A percentile compares a stretch with the other conserved stretches of the same genome.
phyloP scores from a whole-genome alignment of 1,140 invertebrate genomes.

The Hypothenemus hampei region DNA sequence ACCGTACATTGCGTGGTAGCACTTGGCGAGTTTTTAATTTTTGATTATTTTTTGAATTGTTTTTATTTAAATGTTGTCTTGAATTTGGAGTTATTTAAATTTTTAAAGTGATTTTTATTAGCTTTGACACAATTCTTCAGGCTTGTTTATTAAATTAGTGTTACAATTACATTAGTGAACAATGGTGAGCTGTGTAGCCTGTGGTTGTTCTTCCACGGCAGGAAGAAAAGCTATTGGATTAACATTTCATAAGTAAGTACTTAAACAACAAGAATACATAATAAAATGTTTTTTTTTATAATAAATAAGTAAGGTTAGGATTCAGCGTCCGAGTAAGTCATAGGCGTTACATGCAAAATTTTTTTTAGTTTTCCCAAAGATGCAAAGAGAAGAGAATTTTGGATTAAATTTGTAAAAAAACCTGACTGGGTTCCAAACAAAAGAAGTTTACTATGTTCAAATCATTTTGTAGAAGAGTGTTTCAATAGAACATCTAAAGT shows the following conservation, averaged over 20 bases:
- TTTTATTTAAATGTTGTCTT: too few species aligned
- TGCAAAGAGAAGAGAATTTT: neutral
- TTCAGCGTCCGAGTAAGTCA: neutral
- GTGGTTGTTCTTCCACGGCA: neutral
- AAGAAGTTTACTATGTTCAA: constrained; percentile 1
- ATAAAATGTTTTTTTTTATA: neutral
- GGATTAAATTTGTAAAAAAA: too few species aligned
- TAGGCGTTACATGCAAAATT: neutral
- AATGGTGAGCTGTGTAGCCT: neutral
- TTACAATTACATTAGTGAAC: neutral
- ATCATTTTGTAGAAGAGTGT: constrained; percentile 5
- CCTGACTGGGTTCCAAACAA: too few species aligned
- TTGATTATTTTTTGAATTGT: too few species aligned
- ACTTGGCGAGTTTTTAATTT: too few species aligned
- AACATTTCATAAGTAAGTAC: neutral
- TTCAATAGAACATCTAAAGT: too few species aligned
- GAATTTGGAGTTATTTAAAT: too few species aligned
- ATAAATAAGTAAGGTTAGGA: neutral
- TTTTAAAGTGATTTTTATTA: too few species aligned
- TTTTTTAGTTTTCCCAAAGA: neutral
- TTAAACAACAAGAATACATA: neutral
- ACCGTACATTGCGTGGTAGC: too few species aligned
- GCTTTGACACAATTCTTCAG: too few species aligned
- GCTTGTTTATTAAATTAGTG: neutral
- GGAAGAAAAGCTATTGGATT: neutral